phyloP scores from a whole-genome alignment of 2,797 vertebrate genomes.

The Phoeniculus purpureus region DNA sequence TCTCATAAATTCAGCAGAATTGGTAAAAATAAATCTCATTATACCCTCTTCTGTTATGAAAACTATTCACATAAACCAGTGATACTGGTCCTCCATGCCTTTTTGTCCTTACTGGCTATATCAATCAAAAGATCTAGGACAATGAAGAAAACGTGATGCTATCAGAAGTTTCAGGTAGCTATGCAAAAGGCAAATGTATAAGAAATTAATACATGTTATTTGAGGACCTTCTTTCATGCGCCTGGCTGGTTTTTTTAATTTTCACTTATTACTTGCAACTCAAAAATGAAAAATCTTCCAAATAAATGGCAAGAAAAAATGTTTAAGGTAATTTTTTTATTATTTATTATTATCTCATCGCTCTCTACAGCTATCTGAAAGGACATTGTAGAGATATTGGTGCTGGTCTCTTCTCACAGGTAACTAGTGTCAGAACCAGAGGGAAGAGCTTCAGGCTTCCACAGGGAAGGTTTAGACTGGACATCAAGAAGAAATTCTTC shows the following conservation, averaged over 20 bases:
- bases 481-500: too few species aligned
- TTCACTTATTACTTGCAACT: conserved; percentile 6
- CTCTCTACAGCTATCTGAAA: too few species aligned
- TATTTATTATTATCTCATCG: too few species aligned
- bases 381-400: too few species aligned
- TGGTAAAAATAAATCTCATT: neutral
- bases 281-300: neutral
- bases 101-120: neutral
- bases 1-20: neutral
- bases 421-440: too few species aligned
- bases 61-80: neutral
- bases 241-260: neutral
- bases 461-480: too few species aligned
- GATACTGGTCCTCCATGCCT: neutral
- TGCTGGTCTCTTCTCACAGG: too few species aligned
- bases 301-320: neutral
- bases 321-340: neutral
- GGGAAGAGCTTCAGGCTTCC: too few species aligned
- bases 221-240: neutral
- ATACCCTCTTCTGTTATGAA: neutral
- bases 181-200: neutral
- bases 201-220: neutral
- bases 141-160: neutral
- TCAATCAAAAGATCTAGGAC: neutral
- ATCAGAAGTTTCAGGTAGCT: neutral